phyloP scores from a whole-genome alignment of 2,888 invertebrate genomes.

The Acronicta psi region DNA sequence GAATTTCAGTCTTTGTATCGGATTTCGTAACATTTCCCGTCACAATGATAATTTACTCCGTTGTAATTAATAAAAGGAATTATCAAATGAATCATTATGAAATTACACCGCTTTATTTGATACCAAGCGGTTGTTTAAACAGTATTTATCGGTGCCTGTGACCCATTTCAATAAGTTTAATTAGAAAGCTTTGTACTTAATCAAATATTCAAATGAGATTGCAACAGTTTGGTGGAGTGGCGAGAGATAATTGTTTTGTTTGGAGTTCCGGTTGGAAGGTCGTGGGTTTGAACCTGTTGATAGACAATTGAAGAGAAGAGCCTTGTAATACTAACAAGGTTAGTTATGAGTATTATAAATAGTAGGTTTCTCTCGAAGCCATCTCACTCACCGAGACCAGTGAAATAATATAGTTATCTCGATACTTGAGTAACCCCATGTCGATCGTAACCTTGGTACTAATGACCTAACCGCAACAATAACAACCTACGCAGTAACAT shows the following conservation, averaged over 20 bases:
- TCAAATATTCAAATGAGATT: conserved; percentile 76
- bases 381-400: no score
- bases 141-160: conserved; percentile 30
- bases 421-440: background rate
- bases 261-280: conserved; percentile 35
- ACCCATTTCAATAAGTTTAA: conserved; percentile 66
- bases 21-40: conserved; percentile 42
- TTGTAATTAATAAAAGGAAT: conserved; percentile 54
- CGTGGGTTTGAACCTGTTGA: conserved; percentile 22
- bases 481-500: conserved; percentile 4
- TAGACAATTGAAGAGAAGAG: conserved; percentile 1
- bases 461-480: background rate
- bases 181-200: conserved; percentile 71
- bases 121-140: conserved; percentile 28
- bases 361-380: no score
- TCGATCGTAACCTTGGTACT: conserved; percentile 3
- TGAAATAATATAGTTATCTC: background rate
- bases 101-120: conserved; percentile 46
- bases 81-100: conserved; percentile 54
- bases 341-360: no score
- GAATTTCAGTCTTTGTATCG: conserved; percentile 38
- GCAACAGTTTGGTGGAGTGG: conserved; percentile 49
- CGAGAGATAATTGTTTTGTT: conserved; percentile 32
- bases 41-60: conserved; percentile 42
- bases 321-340: background rate